These are phyloP conservation scores for Aproaerema taeniolella DNA, from an alignment of 2,888 invertebrate genomes.

Conservation along the genomic window DNA sequence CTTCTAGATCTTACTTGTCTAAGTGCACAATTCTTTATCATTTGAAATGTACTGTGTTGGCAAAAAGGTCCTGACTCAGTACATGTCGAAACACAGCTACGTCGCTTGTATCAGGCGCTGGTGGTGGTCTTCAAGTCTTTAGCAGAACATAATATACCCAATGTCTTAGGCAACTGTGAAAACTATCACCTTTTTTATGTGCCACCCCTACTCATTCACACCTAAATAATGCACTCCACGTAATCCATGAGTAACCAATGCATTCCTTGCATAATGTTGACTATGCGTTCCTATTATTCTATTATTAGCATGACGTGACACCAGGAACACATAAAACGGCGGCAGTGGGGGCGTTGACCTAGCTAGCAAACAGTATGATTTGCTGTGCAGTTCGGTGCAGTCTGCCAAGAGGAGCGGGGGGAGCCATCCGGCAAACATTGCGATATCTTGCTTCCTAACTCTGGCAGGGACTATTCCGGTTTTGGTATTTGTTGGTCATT, in stretches of 20 bases:
- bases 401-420: constrained; percentile 69
- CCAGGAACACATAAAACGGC: constrained; percentile 73
- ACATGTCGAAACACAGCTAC: too few species aligned
- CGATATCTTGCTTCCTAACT: constrained; percentile 55
- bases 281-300: constrained; percentile 67
- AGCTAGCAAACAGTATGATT: constrained; percentile 71
- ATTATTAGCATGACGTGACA: constrained; percentile 74
- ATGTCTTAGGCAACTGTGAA: too few species aligned
- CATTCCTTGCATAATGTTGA: constrained; percentile 59
- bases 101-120: too few species aligned
- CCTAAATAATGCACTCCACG: constrained; percentile 44
- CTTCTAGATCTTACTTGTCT: too few species aligned
- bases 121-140: too few species aligned
- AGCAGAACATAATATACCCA: too few species aligned
- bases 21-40: too few species aligned
- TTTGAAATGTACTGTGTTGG: too few species aligned
- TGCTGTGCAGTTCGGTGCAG: constrained; percentile 67
- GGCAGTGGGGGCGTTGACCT: constrained; percentile 67
- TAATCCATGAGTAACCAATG: constrained; percentile 45
- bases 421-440: constrained; percentile 59
- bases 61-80: too few species aligned
- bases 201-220: too few species aligned
- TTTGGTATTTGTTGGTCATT: too few species aligned
- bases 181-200: too few species aligned
- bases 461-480: constrained; percentile 39